Conservation (phyloP, 2,113 vertebrate genomes). For the Rhadina sibilatrix region DNA sequence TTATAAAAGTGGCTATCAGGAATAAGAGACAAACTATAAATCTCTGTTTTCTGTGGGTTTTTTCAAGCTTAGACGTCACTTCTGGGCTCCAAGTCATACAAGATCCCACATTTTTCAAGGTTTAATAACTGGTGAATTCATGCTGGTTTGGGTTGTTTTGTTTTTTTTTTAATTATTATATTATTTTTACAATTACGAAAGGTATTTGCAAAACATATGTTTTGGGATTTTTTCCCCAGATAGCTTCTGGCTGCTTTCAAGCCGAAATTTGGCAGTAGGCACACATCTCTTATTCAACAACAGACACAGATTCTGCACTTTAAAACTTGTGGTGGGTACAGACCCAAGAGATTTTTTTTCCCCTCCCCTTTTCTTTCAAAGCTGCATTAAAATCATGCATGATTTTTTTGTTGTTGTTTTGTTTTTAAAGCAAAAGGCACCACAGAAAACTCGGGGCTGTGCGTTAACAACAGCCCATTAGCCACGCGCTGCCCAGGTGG, state of each 20-base stretch:
- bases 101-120: background rate
- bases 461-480: background rate
- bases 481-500: background rate
- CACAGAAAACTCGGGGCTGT: background rate
- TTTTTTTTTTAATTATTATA: background rate
- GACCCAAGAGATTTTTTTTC: background rate
- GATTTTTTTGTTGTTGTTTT: background rate
- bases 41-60: background rate
- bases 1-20: background rate
- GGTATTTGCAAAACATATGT: slow-evolving; percentile 35
- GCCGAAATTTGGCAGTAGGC: slow-evolving; percentile 29
- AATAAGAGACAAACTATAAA: background rate
- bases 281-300: slow-evolving; percentile 28
- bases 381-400: background rate
- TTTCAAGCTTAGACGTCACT: background rate
- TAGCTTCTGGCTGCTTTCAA: slow-evolving; percentile 44
- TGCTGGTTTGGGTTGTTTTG: background rate
- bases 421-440: background rate
- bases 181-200: slow-evolving; percentile 39
- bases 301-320: slow-evolving; percentile 41
- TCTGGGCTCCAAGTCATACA: background rate
- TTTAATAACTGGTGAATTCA: background rate
- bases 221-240: background rate
- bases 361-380: background rate
- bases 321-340: slow-evolving; percentile 19